Conservation (phyloP, 2,113 vertebrate species). For the Climacteris rufus region DNA sequence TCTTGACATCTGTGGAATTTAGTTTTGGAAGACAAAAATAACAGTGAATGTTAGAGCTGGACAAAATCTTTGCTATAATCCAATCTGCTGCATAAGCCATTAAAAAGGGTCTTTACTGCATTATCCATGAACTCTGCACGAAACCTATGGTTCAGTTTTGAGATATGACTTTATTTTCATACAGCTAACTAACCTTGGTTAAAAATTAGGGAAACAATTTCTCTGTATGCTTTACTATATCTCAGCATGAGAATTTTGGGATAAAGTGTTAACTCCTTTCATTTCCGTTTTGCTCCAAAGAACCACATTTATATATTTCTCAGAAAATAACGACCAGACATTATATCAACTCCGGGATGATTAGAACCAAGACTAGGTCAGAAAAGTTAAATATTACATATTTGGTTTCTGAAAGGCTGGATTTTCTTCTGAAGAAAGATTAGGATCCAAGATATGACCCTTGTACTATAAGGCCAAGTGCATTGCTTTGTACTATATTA, state of each 20-base stretch:
- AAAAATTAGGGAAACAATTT: not conserved
- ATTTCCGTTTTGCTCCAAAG: not conserved
- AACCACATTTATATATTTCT: not conserved
- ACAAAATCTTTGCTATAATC: not conserved
- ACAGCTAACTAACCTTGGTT: not conserved
- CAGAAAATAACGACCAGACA: not conserved
- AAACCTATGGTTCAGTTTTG: not conserved
- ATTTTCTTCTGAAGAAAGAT: not conserved
- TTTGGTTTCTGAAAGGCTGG: not conserved
- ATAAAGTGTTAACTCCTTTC: not conserved
- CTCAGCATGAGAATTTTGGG: not conserved
- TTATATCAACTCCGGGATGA: not conserved
- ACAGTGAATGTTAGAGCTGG: not conserved
- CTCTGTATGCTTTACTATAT: not conserved
- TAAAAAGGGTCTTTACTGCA: not conserved
- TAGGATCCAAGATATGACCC: not conserved
- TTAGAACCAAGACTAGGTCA: not conserved
- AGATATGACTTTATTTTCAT: not conserved
- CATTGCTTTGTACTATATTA: not conserved
- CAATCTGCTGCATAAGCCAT: not conserved
- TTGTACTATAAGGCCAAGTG: not conserved
- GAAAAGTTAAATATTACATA: not conserved
- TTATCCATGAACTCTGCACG: not conserved
- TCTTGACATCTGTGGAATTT: not conserved
- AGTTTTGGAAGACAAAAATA: not conserved